phyloP scores from a whole-genome alignment of 2,797 vertebrate species.

The Luscinia luscinia region DNA sequence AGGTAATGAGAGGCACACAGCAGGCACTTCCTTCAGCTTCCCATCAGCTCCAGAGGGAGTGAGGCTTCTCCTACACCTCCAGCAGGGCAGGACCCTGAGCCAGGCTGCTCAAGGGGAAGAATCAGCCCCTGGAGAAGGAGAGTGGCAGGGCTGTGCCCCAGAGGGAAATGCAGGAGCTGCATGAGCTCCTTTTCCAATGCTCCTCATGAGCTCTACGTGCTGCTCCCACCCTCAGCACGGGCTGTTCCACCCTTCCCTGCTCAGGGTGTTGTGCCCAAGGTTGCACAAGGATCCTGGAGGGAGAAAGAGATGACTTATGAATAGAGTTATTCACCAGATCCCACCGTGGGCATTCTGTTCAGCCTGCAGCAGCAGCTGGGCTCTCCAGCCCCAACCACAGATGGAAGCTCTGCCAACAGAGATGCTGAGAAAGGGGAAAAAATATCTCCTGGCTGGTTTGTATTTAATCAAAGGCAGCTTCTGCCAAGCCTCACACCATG shows the following conservation, averaged over 20 bases:
- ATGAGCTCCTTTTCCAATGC: neutral
- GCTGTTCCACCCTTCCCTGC: constrained; percentile 13
- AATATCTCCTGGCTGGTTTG: constrained; percentile 24
- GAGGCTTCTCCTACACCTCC: neutral
- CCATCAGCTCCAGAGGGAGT: neutral
- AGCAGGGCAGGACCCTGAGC: neutral
- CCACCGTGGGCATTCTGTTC: constrained; percentile 33
- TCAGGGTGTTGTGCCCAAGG: neutral
- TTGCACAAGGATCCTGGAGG: neutral
- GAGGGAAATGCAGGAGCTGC: neutral
- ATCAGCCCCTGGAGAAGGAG: neutral
- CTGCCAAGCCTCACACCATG: neutral
- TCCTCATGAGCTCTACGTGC: neutral
- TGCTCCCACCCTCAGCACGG: neutral
- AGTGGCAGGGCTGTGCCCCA: neutral
- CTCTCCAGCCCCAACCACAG: constrained; percentile 47
- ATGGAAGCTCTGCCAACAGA: constrained; percentile 27
- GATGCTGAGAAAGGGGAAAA: constrained; percentile 61
- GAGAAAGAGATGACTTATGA: constrained; percentile 51
- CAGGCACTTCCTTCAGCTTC: neutral
- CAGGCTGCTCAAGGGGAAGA: neutral
- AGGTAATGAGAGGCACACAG: neutral
- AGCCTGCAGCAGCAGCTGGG: constrained; percentile 17
- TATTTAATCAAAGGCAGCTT: constrained; percentile 30
- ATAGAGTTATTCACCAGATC: constrained; percentile 74